Conservation (phyloP, 2,888 invertebrate genomes). For the Copidosoma aretas region DNA sequence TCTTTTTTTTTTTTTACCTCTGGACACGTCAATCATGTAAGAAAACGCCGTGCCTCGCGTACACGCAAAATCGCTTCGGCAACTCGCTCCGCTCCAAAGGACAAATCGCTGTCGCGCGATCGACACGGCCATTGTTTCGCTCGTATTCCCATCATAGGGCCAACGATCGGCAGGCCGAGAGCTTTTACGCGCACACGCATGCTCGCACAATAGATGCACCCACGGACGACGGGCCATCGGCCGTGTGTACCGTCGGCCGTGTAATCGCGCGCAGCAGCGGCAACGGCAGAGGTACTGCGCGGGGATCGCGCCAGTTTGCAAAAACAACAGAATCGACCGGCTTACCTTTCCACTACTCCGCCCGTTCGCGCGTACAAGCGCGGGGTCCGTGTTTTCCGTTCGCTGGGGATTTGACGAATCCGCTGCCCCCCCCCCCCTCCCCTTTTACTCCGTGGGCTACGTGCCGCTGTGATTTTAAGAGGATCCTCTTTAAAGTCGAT, state of each 20-base stretch:
- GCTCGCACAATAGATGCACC: too few species aligned
- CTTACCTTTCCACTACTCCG: slow-evolving; percentile 20
- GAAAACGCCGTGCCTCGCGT: too few species aligned
- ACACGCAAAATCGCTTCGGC: too few species aligned
- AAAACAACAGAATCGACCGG: slow-evolving; percentile 32
- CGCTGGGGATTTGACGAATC: slow-evolving; percentile 32
- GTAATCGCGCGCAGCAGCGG: slow-evolving; percentile 13
- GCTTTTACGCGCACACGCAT: too few species aligned
- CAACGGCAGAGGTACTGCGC: neutral
- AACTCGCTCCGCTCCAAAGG: neutral
- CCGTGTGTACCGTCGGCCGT: neutral
- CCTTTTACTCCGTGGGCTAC: slow-evolving; percentile 18
- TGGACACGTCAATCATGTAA: too few species aligned
- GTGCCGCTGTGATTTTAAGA: slow-evolving; percentile 43
- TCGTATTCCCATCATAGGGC: neutral
- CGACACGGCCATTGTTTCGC: slow-evolving; percentile 14
- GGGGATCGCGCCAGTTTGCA: slow-evolving; percentile 10
- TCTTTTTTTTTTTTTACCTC: too few species aligned
- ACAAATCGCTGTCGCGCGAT: slow-evolving; percentile 15
- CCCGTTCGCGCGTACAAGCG: neutral
- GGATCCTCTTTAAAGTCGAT: slow-evolving; percentile 47
- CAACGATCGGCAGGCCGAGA: neutral
- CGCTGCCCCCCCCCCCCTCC: slow-evolving; percentile 4
- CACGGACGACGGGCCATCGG: neutral
- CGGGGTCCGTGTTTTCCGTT: neutral